A percentile compares a stretch with the other conserved stretches of the same genome.
Conservation (phyloP, 2,888 invertebrate genomes). For the Pandemis cinnamomeana region DNA sequence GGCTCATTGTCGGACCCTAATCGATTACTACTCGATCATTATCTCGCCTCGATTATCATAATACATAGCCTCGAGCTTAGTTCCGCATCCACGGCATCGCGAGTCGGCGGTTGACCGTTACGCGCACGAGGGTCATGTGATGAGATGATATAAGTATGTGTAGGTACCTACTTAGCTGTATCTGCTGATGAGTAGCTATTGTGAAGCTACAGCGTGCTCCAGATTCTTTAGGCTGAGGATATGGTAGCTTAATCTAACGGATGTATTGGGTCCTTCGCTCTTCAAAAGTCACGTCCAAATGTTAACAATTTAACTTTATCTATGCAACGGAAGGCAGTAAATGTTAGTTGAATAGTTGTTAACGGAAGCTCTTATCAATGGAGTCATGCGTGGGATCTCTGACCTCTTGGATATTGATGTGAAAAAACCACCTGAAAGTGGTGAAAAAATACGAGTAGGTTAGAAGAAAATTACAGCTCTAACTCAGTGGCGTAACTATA, state of each 20-base stretch:
- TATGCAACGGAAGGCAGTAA: too few relatives aligned
- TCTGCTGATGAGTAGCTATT: slow-evolving; percentile 11
- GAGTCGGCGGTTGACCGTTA: slow-evolving; percentile 49
- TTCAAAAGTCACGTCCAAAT: background rate
- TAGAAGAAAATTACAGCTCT: too few relatives aligned
- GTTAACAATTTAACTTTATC: background rate
- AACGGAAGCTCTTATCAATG: too few relatives aligned
- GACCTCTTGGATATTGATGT: too few relatives aligned
- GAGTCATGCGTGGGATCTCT: too few relatives aligned
- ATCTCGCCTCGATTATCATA: slow-evolving; percentile 63
- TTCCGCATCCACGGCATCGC: slow-evolving; percentile 60
- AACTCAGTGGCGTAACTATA: too few relatives aligned
- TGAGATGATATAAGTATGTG: slow-evolving; percentile 8
- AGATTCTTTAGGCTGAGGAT: background rate
- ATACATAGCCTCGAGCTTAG: slow-evolving; percentile 61
- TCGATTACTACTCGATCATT: slow-evolving; percentile 64
- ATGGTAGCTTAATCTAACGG: background rate
- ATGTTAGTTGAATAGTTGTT: too few relatives aligned
- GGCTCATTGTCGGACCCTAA: slow-evolving; percentile 50
- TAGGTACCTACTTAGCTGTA: slow-evolving; percentile 8
- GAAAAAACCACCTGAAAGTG: too few relatives aligned
- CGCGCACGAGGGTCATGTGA: slow-evolving; percentile 39
- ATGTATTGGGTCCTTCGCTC: background rate
- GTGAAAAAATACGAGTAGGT: too few relatives aligned
- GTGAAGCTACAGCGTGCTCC: background rate